Evolutionary conservation across 2,888 invertebrate species (phyloP), one percentile per base, ranked within the genome.

Genomic region (Tipula confusa): DNA sequence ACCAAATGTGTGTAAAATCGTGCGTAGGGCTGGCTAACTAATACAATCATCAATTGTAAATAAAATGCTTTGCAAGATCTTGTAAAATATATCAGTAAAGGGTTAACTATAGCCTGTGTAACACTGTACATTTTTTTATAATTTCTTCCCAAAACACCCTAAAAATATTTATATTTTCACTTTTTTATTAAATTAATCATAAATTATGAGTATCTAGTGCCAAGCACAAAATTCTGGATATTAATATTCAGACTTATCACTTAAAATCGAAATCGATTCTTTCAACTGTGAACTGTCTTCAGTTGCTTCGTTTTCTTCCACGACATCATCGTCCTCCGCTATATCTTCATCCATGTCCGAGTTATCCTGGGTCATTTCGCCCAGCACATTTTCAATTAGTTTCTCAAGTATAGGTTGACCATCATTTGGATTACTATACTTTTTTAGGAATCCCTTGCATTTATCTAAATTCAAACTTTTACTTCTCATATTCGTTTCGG

Each of bases 391-490:
- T 80, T 80, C 80, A n/a, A 80, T 80, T 0, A 80, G 15, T 29
- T 80, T 80, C 31, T 80, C 80, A 15, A 80, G 13, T 29, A 80
- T 80, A 4, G 29, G 29, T 9, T 80, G 13, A 15, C 80, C 31
- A 29, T 80, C 80, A 31, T 29, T 29, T 2, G 64, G 24, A 24
- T 24, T 13, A 64, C 24, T 64, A 64, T 64, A 64, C 64, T 64
- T 64, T 2, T 64, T 64, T 24, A 64, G 9, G 11, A 64, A 64
- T 24, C 64, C 64, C 18, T 64, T 64, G 24, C 64, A 64, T 64
- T 64, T 64, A 24, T 64, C 64, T 29, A 80, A 31, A 80, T 80
- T 13, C 15, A 80, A 80, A 80, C 31, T 80, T 15, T 80, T 80
- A 29, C 80, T 80, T 15, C 31, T 13, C 29, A 80, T 29, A 80